Evolutionary conservation across 2,113 vertebrate species (phyloP).

Genomic region (Ciconia maguari): DNA sequence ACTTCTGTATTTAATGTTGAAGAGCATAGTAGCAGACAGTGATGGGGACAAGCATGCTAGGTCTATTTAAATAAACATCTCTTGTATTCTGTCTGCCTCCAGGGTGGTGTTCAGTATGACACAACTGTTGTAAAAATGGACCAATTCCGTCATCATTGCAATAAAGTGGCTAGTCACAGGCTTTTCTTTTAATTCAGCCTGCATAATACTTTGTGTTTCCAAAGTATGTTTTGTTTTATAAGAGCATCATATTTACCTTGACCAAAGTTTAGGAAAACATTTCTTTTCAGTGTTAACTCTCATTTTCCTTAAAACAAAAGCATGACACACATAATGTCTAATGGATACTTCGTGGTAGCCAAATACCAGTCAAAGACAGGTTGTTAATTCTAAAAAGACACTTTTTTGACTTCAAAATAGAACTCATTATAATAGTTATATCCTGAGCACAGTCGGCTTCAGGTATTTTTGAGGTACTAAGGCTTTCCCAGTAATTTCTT

Average conservation of each 20-base stretch:
- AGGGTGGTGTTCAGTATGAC: background rate
- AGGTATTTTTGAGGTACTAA: background rate
- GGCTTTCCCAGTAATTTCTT: background rate
- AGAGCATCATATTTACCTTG: background rate
- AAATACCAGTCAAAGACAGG: background rate
- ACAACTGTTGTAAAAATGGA: background rate
- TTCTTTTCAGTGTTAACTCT: background rate
- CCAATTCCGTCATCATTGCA: background rate
- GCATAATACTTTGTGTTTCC: background rate
- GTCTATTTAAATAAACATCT: background rate
- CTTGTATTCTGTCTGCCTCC: background rate
- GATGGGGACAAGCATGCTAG: background rate
- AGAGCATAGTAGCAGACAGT: background rate
- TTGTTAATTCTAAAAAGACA: background rate
- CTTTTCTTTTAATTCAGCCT: background rate
- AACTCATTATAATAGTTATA: background rate
- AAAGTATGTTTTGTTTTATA: background rate
- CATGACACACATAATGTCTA: background rate
- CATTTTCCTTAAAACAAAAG: background rate
- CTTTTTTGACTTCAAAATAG: background rate
- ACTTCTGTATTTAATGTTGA: background rate
- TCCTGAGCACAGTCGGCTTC: background rate
- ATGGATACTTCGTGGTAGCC: background rate
- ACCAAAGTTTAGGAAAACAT: background rate
- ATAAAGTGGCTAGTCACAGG: background rate